These are phyloP conservation scores for Columba janthina DNA, from an alignment of 2,113 vertebrate genomes.

Conservation along the genomic window DNA sequence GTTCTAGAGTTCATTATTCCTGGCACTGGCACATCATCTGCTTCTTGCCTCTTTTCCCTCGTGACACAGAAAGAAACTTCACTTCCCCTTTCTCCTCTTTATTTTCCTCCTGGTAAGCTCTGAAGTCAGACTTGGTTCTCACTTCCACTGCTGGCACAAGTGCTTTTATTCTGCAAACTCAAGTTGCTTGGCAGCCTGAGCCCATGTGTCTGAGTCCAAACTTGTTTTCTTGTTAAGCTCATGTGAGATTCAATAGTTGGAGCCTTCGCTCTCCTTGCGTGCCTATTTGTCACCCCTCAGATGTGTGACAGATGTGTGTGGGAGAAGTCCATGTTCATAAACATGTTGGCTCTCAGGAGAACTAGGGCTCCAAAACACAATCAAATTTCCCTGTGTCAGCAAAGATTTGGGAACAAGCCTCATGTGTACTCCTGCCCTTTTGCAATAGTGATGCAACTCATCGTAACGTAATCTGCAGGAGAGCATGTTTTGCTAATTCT, in stretches of 20 bases:
- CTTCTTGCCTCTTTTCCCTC: background rate
- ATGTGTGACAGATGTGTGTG: background rate
- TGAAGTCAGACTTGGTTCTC: background rate
- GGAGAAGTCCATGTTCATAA: background rate
- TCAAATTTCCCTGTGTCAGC: background rate
- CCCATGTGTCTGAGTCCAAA: background rate
- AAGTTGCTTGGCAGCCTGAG: conserved; percentile 12
- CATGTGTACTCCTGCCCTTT: background rate
- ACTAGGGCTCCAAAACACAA: background rate
- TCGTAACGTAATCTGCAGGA: accelerated
- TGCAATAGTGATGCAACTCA: background rate
- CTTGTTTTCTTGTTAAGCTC: background rate
- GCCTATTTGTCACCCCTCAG: background rate
- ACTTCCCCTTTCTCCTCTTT: background rate
- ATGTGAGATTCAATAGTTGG: background rate
- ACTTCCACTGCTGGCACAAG: conserved; percentile 16
- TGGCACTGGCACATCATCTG: background rate
- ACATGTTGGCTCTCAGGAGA: accelerated
- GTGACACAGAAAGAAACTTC: background rate
- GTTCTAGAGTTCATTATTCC: background rate
- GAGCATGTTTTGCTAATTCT: background rate
- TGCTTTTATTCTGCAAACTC: background rate
- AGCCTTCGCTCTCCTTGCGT: background rate
- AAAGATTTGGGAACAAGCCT: background rate
- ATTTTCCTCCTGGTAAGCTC: background rate